These are phyloP conservation scores for Stramonita haemastoma DNA, from an alignment of 2,888 invertebrate genomes.

Conservation along the genomic window DNA sequence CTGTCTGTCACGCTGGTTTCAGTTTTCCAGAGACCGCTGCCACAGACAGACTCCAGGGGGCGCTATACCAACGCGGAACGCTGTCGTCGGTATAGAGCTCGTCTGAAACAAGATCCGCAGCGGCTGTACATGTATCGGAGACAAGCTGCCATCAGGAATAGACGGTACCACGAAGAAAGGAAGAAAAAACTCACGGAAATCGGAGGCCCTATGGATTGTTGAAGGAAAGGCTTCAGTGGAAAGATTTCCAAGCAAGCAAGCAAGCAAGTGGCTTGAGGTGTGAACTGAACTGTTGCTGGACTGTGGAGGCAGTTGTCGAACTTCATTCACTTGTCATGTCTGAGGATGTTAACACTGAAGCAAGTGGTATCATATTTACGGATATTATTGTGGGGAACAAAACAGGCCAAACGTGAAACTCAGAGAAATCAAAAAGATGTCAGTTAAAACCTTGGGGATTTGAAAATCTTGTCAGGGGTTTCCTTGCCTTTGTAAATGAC, in stretches of 20 bases:
- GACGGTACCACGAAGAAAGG: not conserved
- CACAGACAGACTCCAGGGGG: not conserved
- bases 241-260: not conserved
- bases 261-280: not conserved
- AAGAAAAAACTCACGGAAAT: not conserved
- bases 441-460: no score
- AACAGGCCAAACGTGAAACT: no score
- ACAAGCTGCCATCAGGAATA: not conserved
- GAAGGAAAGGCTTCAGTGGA: not conserved
- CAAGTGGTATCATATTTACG: no score
- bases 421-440: no score
- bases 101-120: conserved; percentile 15
- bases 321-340: no score
- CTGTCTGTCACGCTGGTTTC: not conserved
- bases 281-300: not conserved
- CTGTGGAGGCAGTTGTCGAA: not conserved
- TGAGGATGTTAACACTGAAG: no score
- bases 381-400: no score
- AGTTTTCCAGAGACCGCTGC: not conserved
- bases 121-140: not conserved
- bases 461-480: no score
- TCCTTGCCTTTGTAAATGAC: no score
- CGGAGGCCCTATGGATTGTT: not conserved
- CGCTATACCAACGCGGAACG: conserved; percentile 14
- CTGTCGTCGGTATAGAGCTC: conserved; percentile 7